These are phyloP conservation scores for Seriola quinqueradiata DNA, from an alignment of 2,113 vertebrate species.

Conservation along the genomic window DNA sequence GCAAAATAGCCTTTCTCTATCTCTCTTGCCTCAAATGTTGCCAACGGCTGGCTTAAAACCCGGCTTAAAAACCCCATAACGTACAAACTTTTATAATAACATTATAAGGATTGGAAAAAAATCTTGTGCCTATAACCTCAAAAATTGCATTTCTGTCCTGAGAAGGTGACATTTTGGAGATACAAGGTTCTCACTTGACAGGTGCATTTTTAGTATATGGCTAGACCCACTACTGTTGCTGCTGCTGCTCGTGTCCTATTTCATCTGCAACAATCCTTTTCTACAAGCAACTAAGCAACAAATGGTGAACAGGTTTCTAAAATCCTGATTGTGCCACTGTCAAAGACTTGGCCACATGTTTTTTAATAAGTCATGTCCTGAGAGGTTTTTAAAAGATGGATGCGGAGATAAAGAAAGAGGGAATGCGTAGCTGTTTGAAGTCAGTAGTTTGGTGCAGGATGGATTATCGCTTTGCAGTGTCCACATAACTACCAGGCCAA, in stretches of 20 bases:
- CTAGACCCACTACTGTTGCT: conserved; percentile 6
- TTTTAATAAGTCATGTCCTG: conserved; percentile 10
- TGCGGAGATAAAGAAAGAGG: conserved; percentile 2
- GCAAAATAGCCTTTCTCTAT: conserved; percentile 41
- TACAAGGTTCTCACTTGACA: neutral
- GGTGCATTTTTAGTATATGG: neutral
- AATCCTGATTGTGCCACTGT: neutral
- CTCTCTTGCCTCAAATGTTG: conserved; percentile 33
- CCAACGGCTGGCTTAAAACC: conserved; percentile 30
- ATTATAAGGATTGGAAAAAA: neutral
- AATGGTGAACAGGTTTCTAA: neutral
- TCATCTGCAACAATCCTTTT: conserved; percentile 34
- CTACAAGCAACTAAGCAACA: conserved; percentile 9
- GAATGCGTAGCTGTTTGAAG: conserved; percentile 18
- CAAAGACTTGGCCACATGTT: conserved; percentile 3
- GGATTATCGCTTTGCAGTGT: conserved; percentile 32
- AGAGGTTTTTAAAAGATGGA: conserved; percentile 15
- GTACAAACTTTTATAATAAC: neutral
- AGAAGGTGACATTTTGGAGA: conserved; percentile 26
- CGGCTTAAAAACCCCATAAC: conserved; percentile 8
- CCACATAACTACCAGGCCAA: conserved; percentile 21
- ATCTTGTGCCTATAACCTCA: neutral
- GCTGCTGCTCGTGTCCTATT: neutral
- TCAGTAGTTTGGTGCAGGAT: conserved; percentile 55
- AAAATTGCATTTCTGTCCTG: conserved; percentile 3